Evolutionary conservation across 1,140 invertebrate genomes (phyloP), one percentile per base, ranked within the genome.

Genomic region (Apis cerana): DNA sequence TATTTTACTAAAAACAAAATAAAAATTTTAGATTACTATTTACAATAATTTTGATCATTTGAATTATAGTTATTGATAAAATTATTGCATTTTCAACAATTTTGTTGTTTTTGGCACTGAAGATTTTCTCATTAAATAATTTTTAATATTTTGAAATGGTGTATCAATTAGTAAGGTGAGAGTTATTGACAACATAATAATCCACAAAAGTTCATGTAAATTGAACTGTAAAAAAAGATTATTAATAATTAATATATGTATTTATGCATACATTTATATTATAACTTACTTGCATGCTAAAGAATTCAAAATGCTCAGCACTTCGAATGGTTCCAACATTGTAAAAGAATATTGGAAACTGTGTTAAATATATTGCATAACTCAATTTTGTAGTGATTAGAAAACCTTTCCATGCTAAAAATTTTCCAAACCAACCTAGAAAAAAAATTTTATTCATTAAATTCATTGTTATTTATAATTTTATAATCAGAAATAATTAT

Each of bases 341-440:
- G 75, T 93, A 96, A 91, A 96, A 96, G 85, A 95, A 96, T 61
- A 96, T 94, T 17, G 96, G 96, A 89, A 96, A 96, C 85, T 96
- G 96, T 56, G 95, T 96, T 59, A 96, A 89, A 87, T 96, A 96
- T 77, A 96, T 92, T 17, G 96, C 95, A 85, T 96, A 96, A 80
- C 96, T 96, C 1, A 96, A 90, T 88, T 95, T 94, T 4, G 96
- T 96, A 56, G 94, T 95, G 23, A 96, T 92, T 78, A 95, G 90
- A 84, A 96, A 96, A 72, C 95, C 95, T 86, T 91, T 94, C 95
- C 96, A 96, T 8, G 95, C 94, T 64, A 95, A 94, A 59, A 95
- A 72, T 85, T 88, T 93, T 27, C 92, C 94, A 1, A 96, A 54
- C 83, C 93, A 93, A 79, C 94, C 95, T 96, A 72, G 27, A 9